Evolutionary conservation across 2,113 vertebrate genomes (phyloP).

Genomic region (Cyanistes caeruleus): DNA sequence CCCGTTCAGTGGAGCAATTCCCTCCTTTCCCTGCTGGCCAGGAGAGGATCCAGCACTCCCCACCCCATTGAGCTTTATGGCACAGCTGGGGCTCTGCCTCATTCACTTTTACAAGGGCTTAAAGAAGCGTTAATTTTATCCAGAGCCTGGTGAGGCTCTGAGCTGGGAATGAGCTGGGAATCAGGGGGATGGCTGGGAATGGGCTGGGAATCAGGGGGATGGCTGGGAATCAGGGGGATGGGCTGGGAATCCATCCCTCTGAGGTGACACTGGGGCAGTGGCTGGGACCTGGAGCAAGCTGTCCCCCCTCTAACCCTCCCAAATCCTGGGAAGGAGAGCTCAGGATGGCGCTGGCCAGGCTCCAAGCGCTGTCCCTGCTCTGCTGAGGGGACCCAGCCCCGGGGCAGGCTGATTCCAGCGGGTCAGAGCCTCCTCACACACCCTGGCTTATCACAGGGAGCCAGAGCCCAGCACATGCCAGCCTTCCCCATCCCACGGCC

Average conservation of each 20-base stretch:
- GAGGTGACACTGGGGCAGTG: background rate
- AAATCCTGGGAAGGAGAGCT: background rate
- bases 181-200: background rate
- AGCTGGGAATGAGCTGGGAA: background rate
- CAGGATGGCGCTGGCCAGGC: accelerated
- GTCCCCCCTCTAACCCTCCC: background rate
- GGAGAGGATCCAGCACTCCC: background rate
- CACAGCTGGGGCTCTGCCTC: background rate
- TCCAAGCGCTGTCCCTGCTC: background rate
- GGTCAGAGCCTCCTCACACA: background rate
- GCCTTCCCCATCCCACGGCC: accelerated
- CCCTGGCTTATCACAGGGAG: background rate
- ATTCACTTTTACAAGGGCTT: background rate
- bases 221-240: background rate
- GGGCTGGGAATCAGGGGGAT: background rate
- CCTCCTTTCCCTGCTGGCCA: background rate
- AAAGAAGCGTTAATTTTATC: background rate
- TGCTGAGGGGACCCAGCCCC: background rate
- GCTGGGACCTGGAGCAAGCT: background rate
- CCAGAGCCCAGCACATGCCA: background rate
- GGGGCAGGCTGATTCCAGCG: background rate
- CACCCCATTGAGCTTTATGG: background rate
- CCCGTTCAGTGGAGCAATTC: accelerated
- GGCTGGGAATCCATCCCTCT: background rate
- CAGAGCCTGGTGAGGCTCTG: background rate